Base-by-base conservation (phyloP, 1,140 invertebrate species). In the Ruditapes philippinarum region DNA sequence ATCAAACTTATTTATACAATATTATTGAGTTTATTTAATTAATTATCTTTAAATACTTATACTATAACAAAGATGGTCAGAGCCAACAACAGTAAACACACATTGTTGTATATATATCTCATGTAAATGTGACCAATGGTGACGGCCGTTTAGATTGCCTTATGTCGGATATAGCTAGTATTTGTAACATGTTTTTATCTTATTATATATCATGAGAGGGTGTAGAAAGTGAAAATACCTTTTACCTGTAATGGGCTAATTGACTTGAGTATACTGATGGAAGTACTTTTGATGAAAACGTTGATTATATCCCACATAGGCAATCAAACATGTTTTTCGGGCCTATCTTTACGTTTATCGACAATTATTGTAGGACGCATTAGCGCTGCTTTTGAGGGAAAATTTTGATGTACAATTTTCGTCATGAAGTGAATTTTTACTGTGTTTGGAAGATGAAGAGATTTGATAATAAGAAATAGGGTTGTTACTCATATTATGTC, bases 191-290 rank as follows among this genome's bases (percentile, higher is more conserved):
- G n/a, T n/a, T n/a, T n/a, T n/a, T n/a, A n/a, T n/a, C n/a, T n/a
- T n/a, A n/a, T 45, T 45, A 5, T 45, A 14, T 45, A 45, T 45
- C 42, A 45, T 19, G n/a, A 57, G 54, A 57, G 54, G 4, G 54
- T 45, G 14, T 45, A 45, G 14, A 45, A 45, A 45, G 42, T 14
- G 42, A 45, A 45, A 45, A 45, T 45, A 7, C 25, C 57, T 74
- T 74, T 74, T 74, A 49, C 70, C 40, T 74, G 36, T 74, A 74
- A 74, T 74, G 70, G 25, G n/a, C 74, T 78, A 78, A 78, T 78
- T 54, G 74, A 51, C 45, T 78, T 11, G 25, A 54, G 28, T 38
- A 25, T 70, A 31, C 19, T 78, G 25, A 51, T 49, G 74, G 36
- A 78, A 49, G 74, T 78, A 51, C n/a, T 49, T 78, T 54, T 54